Base-by-base conservation (phyloP, 2,797 vertebrate species). In the Scyliorhinus canicula region DNA sequence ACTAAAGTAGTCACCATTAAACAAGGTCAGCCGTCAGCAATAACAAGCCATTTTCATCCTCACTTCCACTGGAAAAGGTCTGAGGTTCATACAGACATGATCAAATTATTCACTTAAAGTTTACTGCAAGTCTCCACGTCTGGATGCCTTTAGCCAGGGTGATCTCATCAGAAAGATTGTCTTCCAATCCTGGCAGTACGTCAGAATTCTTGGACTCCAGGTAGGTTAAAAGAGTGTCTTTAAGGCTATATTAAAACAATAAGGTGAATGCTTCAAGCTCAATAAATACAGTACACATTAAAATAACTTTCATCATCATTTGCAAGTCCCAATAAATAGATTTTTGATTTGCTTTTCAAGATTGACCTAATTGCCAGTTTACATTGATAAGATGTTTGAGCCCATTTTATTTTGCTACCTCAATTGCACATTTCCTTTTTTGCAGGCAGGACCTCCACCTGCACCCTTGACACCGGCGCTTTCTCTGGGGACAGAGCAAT, bases 41-140 rank as follows among this genome's bases (percentile, higher is more conserved):
- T 35, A 50, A 52, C 12, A 52, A 44, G 24, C 4, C 47, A 14
- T 24, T 71, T 71, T 93, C 0, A 12, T 71, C 26, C 47, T 91
- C 88, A 24, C 19, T 40, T 24, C 16, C 85, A 88, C 14, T 57
- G 31, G 52, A 57, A 88, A 88, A 35, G 52, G 31, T 57, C 14
- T 35, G 44, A 63, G 28, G 24, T 26, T 7, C 60, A 44, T 7
- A 14, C 8, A 47, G 35, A 67, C 3, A 16, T 19, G 71, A 31
- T 55, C 93, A 28, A 52, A 71, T 94, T 96, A 95, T 96, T 67
- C 94, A 96, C 96, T 95, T 97, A 90, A 97, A 97, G 93, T 96
- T 95, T 3, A 97, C 96, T 55, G 97, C 97, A 19, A 96, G 95
- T 93, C 69, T 97, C 97, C 97, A 98, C 95, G 97, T 96, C 0